These are phyloP conservation scores for Fulica atra DNA, from an alignment of 2,113 vertebrate species.

Conservation along the genomic window DNA sequence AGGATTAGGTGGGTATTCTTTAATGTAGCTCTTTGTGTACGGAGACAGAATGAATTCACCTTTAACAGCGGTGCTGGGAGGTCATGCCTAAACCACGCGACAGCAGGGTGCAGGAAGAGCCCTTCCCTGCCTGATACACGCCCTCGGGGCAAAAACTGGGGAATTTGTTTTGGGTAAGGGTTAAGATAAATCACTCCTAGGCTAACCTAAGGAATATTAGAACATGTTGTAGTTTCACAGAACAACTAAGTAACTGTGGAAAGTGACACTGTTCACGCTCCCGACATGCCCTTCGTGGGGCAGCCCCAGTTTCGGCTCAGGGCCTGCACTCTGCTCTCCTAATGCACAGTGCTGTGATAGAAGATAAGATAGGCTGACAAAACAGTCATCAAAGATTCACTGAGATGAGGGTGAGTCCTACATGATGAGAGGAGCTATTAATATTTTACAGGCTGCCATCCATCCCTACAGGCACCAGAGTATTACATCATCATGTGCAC, in stretches of 20 bases:
- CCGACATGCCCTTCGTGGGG: not conserved
- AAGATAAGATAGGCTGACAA: constrained; percentile 23
- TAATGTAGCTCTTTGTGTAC: not conserved
- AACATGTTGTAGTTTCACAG: not conserved
- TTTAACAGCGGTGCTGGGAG: not conserved
- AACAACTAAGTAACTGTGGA: not conserved
- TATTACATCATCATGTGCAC: constrained; percentile 36
- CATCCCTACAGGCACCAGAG: constrained; percentile 6
- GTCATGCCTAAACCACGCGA: not conserved
- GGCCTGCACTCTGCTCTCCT: not conserved
- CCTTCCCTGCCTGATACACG: not conserved
- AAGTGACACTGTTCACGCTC: not conserved
- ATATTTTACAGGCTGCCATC: constrained; percentile 67
- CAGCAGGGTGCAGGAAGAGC: accelerated
- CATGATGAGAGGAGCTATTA: constrained; percentile 48
- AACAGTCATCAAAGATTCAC: not conserved
- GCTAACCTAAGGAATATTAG: not conserved
- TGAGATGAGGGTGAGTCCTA: constrained; percentile 3
- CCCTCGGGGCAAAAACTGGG: not conserved
- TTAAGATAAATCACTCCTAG: not conserved
- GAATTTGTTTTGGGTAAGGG: not conserved
- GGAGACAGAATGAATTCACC: not conserved
- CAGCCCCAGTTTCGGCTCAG: not conserved
- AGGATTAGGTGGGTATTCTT: not conserved
- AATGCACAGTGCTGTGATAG: not conserved